A percentile compares a stretch with the other conserved stretches of the same genome.
phyloP scores from a whole-genome alignment of 2,888 invertebrate genomes.

The Escarpia spicata region DNA sequence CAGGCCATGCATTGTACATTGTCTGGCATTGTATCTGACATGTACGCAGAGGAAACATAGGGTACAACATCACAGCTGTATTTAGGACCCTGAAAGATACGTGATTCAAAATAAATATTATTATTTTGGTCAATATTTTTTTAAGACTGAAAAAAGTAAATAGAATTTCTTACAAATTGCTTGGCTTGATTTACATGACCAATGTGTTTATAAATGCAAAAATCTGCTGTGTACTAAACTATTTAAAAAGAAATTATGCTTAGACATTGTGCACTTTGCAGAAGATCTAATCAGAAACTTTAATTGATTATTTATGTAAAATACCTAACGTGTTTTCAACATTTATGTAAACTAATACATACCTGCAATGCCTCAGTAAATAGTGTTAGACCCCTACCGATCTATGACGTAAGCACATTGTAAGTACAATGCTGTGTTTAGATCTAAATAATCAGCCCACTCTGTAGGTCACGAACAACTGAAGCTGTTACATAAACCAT shows the following conservation, averaged over 20 bases:
- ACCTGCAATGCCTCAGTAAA: background rate
- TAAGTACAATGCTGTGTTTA: background rate
- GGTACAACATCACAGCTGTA: background rate
- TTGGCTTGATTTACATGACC: too few relatives aligned
- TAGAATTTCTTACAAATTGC: too few relatives aligned
- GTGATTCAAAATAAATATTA: background rate
- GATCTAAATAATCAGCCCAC: background rate
- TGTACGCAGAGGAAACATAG: background rate
- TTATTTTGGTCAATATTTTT: background rate
- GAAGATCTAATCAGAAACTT: background rate
- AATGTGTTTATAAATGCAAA: too few relatives aligned
- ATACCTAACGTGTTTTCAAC: background rate
- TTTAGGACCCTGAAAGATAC: background rate
- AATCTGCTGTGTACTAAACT: too few relatives aligned
- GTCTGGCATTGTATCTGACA: background rate
- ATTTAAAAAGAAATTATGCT: too few relatives aligned
- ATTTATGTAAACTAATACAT: background rate
- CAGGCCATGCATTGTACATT: background rate
- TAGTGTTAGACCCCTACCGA: background rate
- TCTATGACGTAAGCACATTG: background rate
- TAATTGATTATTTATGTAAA: background rate
- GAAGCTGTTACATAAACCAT: background rate
- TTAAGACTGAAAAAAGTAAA: too few relatives aligned
- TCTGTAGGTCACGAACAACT: background rate
- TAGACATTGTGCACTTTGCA: too few relatives aligned